Base-by-base conservation (phyloP, 2,797 vertebrate genomes). In the Todus mexicanus region DNA sequence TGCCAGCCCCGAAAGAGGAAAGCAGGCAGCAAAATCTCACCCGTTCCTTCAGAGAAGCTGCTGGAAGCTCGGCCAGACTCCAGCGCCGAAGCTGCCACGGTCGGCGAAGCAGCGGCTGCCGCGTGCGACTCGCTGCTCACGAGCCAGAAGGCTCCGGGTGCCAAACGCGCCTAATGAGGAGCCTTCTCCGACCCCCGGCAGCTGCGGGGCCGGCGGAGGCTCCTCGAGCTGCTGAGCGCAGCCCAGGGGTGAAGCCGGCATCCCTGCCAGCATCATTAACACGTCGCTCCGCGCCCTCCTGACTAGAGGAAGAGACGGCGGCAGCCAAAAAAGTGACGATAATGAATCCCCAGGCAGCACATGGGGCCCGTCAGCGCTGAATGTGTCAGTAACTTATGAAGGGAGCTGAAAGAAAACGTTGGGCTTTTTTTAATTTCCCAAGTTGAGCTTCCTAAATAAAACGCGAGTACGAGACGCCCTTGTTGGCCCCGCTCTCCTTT, bases 271-370 rank as follows among this genome's bases (percentile, higher is more conserved):
- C 80, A 38, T 84, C 79, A 13, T 31, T 68, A 65, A 37, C 56
- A 23, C 38, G 1, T 71, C 33, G 3, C 69, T 90, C 77, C 85
- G 68, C 54, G 3, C 40, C 2, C 23, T 79, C 73, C 87, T 63
- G 53, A 70, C 37, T 33, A 35, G 73, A 93, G 76, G 73, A 77
- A 48, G 65, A 90, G 92, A 74, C 56, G 84, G 85, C 42, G 78
- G 76, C 92, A 75, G 73, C 81, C 90, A n/a, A 31, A 22, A 43
- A 35, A 91, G 86, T 37, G 60, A 66, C 2, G 6, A 14, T 95
- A 96, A 97, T 94, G 91, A 97, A 93, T 96, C 95, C 92, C 96
- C 69, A 83, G 90, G 69, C 80, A 64, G 79, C 47, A 2, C 10
- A 0, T 7, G 1, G 65, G 59, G 82, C 81, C 45, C 13, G 10